Evolutionary conservation across 2,888 invertebrate species (phyloP).

Genomic region (Beris morrisii): DNA sequence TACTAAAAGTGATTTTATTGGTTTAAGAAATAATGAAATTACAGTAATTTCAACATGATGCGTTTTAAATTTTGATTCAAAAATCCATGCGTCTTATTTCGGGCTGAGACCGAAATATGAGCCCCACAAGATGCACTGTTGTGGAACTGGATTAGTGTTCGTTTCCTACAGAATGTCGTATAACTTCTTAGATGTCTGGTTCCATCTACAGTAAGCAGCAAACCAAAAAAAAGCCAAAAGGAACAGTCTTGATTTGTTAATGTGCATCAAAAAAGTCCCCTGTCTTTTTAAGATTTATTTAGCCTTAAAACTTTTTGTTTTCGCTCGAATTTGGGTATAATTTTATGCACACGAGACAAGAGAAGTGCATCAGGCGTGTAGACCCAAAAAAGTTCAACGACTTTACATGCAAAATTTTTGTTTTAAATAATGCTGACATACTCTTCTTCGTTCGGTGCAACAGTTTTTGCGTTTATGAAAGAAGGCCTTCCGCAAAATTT

Average conservation of each 20-base stretch:
- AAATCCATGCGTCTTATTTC: no score
- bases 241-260: slow-evolving; percentile 11
- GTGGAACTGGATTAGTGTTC: slow-evolving; percentile 8
- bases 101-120: slow-evolving; percentile 2
- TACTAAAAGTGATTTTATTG: no score
- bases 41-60: no score
- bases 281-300: slow-evolving; percentile 7
- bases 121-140: slow-evolving; percentile 23
- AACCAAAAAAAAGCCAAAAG: neutral
- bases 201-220: neutral
- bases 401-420: slow-evolving; percentile 15
- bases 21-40: no score
- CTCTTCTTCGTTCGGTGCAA: no score
- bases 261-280: slow-evolving; percentile 17
- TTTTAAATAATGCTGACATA: no score
- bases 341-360: slow-evolving; percentile 28
- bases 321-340: slow-evolving; percentile 8
- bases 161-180: neutral
- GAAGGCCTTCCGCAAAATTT: no score
- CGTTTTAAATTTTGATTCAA: no score
- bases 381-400: slow-evolving; percentile 36
- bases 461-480: no score
- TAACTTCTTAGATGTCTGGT: neutral
- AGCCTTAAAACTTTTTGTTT: neutral
- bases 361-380: slow-evolving; percentile 35